Base-by-base conservation (phyloP, 92 coral and sea anemone species). In the Paragorgia papillata region DNA sequence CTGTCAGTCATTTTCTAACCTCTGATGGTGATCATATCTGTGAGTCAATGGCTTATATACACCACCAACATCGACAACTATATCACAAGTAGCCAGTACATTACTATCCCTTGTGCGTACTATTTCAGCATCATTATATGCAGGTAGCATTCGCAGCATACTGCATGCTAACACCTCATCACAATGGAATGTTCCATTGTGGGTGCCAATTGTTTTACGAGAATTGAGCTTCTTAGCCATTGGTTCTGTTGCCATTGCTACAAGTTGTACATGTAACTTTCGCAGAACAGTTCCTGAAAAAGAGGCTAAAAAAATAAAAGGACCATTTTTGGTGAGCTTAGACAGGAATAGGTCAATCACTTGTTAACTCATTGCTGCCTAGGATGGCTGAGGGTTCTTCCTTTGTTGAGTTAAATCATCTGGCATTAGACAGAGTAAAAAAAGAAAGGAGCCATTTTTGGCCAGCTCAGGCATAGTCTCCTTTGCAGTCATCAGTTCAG, bases 41-140 rank as follows among this genome's bases (percentile, higher is more conserved):
- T 93, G 93, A 28, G 29, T 80, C 6, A 71, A 73, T 7, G 97
- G 87, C 59, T 90, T 90, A 82, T 93, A 90, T 9, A 88, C 79
- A 4, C 96, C 97, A 51, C 97, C 96, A 79, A 93, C 97, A 80
- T 93, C 97, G 49, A 93, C 96, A 64, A 93, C 97, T 59, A 93
- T 56, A 74, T 93, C 90, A 69, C 97, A 93, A 9, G 90, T 71
- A 39, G 79, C 88, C 4, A 93, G 81, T 46, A 85, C 34, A 17
- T 85, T 85, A 7, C 89, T 84, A 69, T 93, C 92, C n/a, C 97
- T 88, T 10, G 97, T 91, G 50, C 97, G 73, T 12, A 91, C 25
- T 10, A 93, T 79, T 25, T 93, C 97, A 25, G 97, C 92, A 73
- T 90, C 85, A 57, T 64, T 79, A 79, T 88, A 93, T 48, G 91